Evolutionary conservation across 2,797 vertebrate species (phyloP).

Genomic region (Valencia hispanica): DNA sequence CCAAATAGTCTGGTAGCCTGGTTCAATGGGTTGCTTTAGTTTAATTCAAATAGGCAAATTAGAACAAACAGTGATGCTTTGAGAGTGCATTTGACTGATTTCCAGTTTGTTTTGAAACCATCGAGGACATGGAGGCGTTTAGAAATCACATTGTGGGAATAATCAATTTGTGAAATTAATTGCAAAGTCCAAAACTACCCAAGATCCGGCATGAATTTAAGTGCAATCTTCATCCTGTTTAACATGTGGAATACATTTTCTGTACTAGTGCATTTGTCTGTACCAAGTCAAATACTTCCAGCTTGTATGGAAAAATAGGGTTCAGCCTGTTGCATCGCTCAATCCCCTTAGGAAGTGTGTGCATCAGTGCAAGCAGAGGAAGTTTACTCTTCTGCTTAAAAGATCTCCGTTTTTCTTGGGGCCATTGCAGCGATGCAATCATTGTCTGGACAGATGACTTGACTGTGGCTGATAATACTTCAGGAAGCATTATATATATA

Average conservation of each 20-base stretch:
- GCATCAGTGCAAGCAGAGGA: conserved; percentile 73
- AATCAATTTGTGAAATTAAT: not conserved
- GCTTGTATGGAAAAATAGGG: conserved; percentile 36
- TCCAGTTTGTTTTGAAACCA: conserved; percentile 1
- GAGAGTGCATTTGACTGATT: conserved; percentile 3
- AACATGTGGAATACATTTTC: conserved; percentile 65
- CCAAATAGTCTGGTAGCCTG: conserved; percentile 40
- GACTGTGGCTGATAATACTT: not conserved
- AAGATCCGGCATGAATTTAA: not conserved
- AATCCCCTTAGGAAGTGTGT: conserved; percentile 75
- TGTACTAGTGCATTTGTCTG: conserved; percentile 18
- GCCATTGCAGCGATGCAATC: conserved; percentile 33
- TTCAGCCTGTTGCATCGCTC: conserved; percentile 52
- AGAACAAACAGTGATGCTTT: not conserved
- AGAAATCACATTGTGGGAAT: not conserved
- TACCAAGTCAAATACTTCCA: conserved; percentile 43
- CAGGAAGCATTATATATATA: not conserved
- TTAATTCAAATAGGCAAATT: conserved; percentile 26
- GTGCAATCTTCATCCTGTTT: not conserved
- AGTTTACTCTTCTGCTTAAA: conserved; percentile 71
- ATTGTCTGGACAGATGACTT: conserved; percentile 9
- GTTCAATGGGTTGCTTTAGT: conserved; percentile 22
- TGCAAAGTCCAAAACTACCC: too few species aligned
- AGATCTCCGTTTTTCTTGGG: conserved; percentile 77
- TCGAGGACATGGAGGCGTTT: not conserved